Evolutionary conservation across 2,113 vertebrate genomes (phyloP), one percentile per base, ranked within the genome.

Genomic region (Collichthys lucidus): DNA sequence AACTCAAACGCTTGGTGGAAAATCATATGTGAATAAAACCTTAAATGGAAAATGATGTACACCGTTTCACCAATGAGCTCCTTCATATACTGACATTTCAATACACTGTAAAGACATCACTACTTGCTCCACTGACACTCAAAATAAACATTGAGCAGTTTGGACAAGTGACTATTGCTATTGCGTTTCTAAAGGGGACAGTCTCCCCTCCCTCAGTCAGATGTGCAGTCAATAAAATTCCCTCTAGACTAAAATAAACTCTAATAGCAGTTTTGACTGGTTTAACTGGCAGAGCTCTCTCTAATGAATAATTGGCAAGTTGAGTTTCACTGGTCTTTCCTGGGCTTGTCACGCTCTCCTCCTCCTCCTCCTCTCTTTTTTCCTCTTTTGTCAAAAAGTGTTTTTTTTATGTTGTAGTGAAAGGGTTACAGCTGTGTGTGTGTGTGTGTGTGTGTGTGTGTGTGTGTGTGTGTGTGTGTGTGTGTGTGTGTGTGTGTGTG

Each of bases 241-340:
- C 7, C 56, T 47, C 22, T 26, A 19, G 22, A 46, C n/a, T 46
- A 42, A 64, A 3, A 64, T 4, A 64, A 64, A 74, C 29, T 61
- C 12, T 40, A 62, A 69, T 50, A 59, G 20, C 11, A 20, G 22
- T 62, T 67, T 55, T 24, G 26, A 31, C 35, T n/a, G 24, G 5
- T 64, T 77, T 65, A 66, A 31, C n/a, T n/a, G n/a, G n/a, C 24
- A 15, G 11, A 69, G 64, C 20, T 55, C 55, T 57, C 50, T 77
- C 42, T 60, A 59, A 82, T 76, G 3, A 77, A 83, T 77, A 47
- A 56, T 42, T 53, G 17, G 11, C 24, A 29, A 29, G 24, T 59
- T 29, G 26, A 59, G 29, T 22, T 61, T 83, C 29, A 11, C 12
- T 42, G 40, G 46, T 75, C 56, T 61, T 76, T 22, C 29, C 56